phyloP scores from a whole-genome alignment of 2,113 vertebrate species.

The Benitochromis conjunctus region DNA sequence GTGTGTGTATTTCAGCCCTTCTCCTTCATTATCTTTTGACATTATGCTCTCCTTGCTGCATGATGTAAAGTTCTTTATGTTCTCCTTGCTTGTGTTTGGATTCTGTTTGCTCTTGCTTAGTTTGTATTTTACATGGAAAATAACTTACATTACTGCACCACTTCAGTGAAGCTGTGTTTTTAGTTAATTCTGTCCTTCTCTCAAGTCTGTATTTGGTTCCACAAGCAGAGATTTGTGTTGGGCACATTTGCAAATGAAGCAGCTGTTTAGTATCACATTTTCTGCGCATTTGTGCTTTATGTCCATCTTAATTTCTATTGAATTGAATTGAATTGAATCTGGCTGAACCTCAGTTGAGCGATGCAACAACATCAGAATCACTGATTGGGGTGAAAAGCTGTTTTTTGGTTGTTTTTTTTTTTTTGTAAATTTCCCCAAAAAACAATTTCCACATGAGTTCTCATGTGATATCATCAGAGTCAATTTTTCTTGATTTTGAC shows the following conservation, averaged over 20 bases:
- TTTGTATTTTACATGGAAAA: neutral
- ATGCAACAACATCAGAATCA: neutral
- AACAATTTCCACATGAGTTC: neutral
- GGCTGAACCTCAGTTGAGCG: neutral
- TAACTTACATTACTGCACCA: neutral
- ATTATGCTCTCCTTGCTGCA: neutral
- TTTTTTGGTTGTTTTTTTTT: neutral
- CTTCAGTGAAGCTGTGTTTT: neutral
- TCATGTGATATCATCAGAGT: neutral
- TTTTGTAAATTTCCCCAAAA: neutral
- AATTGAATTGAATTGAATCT: neutral
- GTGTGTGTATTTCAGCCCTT: neutral
- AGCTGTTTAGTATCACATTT: neutral
- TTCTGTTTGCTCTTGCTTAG: neutral
- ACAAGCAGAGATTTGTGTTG: neutral
- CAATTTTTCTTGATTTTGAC: neutral
- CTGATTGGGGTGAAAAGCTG: neutral
- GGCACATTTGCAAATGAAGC: neutral
- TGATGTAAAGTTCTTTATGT: neutral
- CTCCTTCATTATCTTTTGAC: neutral
- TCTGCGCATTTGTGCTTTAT: neutral
- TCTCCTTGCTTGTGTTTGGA: neutral
- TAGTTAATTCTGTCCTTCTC: neutral
- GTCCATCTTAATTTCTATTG: neutral
- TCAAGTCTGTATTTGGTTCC: neutral